Conservation (phyloP, 2,888 invertebrate genomes). For the Julus scanicus region DNA sequence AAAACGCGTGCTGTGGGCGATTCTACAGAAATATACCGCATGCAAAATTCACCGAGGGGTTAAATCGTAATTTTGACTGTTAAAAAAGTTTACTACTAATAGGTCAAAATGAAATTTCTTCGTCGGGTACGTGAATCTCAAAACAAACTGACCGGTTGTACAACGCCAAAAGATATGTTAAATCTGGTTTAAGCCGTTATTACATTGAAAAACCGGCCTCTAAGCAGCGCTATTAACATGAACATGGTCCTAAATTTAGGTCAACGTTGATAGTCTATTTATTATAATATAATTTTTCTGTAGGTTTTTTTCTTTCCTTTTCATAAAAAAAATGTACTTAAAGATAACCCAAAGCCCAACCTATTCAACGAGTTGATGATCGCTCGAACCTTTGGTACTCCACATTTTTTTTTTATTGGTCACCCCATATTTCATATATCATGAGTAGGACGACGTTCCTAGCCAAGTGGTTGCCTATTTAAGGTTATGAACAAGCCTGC, state of each 20-base stretch:
- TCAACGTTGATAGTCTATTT: slow-evolving; percentile 24
- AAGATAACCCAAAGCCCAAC: neutral
- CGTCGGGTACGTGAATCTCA: neutral
- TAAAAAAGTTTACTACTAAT: neutral
- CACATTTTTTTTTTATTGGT: neutral
- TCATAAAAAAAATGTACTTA: neutral
- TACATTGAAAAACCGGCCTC: neutral
- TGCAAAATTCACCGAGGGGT: slow-evolving; percentile 18
- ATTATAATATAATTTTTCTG: neutral
- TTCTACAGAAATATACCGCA: neutral
- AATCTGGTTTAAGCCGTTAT: slow-evolving; percentile 17
- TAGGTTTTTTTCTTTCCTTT: neutral
- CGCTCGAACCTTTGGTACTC: neutral
- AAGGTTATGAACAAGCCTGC: slow-evolving; percentile 9
- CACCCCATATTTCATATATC: slow-evolving; percentile 16
- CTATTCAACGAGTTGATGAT: neutral
- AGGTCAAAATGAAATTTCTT: neutral
- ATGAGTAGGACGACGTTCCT: neutral
- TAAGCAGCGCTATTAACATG: neutral
- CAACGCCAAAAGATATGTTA: neutral
- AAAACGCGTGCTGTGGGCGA: neutral
- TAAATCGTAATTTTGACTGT: neutral
- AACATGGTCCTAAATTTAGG: slow-evolving; percentile 11
- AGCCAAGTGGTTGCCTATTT: slow-evolving; percentile 19
- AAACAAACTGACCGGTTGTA: neutral